Conservation (phyloP, 2,797 vertebrate species). For the Notolepis coatsorum region DNA sequence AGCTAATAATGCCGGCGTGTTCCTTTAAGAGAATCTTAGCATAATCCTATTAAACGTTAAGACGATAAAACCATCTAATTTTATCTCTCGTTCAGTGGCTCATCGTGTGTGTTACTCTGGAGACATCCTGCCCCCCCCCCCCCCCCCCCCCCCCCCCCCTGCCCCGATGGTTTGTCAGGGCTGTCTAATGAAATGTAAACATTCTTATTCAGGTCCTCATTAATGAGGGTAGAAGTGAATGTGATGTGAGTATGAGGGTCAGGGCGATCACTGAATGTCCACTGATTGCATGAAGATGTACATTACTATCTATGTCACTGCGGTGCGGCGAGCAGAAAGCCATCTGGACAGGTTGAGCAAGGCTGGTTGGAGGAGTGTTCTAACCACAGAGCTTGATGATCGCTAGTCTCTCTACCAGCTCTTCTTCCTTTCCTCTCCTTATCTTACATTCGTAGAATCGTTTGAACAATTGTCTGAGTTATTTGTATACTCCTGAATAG, state of each 20-base stretch:
- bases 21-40: conserved; percentile 15
- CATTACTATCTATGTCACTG: conserved; percentile 34
- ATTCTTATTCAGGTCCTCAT: conserved; percentile 49
- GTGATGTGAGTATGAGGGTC: conserved; percentile 41
- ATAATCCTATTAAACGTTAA: neutral
- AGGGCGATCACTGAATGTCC: conserved; percentile 21
- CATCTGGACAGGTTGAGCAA: neutral
- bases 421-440: too few species aligned
- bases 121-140: neutral
- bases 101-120: neutral
- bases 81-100: neutral
- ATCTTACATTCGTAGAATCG: too few species aligned
- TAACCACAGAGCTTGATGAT: too few species aligned
- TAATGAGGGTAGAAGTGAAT: conserved; percentile 58
- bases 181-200: conserved; percentile 69
- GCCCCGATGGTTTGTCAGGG: conserved; percentile 23
- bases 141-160: neutral
- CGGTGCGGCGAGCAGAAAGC: neutral
- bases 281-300: conserved; percentile 17
- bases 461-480: too few species aligned
- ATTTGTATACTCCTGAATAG: too few species aligned
- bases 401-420: too few species aligned
- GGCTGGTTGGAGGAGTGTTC: too few species aligned
- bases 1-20: too few species aligned
- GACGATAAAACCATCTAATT: conserved; percentile 9